A percentile compares a stretch with the other conserved stretches of the same genome.
These are phyloP conservation scores for Nudaria mundana DNA, from an alignment of 2,888 invertebrate species.

Conservation along the genomic window DNA sequence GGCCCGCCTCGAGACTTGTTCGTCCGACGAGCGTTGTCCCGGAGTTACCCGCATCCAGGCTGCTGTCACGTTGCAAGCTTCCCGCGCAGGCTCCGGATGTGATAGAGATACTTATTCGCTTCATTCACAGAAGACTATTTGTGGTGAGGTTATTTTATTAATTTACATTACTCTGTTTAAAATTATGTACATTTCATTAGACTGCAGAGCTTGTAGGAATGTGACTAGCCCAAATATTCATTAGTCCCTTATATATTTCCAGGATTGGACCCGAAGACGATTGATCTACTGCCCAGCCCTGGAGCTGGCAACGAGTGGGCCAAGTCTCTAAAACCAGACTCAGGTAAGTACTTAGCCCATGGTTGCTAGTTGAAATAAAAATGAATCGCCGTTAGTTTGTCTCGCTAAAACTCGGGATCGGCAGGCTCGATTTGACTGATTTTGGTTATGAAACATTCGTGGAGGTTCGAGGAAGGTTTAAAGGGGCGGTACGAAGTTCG, in stretches of 20 bases:
- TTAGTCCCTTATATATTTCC: conserved; percentile 25
- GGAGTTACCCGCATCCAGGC: conserved; percentile 84
- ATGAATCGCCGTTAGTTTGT: too few species aligned
- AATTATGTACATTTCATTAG: too few species aligned
- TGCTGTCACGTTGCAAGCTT: conserved; percentile 86
- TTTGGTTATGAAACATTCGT: too few species aligned
- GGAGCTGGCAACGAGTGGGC: conserved; percentile 91
- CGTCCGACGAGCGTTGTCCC: conserved; percentile 91
- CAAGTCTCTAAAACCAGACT: conserved; percentile 89
- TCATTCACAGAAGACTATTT: conserved; percentile 91
- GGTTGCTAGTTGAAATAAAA: too few species aligned
- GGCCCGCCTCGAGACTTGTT: conserved; percentile 95
- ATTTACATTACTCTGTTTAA: too few species aligned
- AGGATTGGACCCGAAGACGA: conserved; percentile 88
- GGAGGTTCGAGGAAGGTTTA: too few species aligned
- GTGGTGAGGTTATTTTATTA: conserved; percentile 86
- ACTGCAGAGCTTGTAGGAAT: too few species aligned
- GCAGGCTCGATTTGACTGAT: too few species aligned
- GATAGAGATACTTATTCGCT: conserved; percentile 96
- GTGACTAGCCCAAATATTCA: too few species aligned
- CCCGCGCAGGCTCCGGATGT: conserved; percentile 96
- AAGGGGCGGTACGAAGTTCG: too few species aligned
- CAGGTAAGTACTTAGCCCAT: conserved; percentile 81
- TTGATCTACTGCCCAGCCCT: conserved; percentile 93
- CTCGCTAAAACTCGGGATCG: too few species aligned